Percentiles rank a stretch among this genome's conserved stretches.
Evolutionary conservation across 2,888 invertebrate genomes (phyloP).

Genomic region (Azorinus chamasolen): DNA sequence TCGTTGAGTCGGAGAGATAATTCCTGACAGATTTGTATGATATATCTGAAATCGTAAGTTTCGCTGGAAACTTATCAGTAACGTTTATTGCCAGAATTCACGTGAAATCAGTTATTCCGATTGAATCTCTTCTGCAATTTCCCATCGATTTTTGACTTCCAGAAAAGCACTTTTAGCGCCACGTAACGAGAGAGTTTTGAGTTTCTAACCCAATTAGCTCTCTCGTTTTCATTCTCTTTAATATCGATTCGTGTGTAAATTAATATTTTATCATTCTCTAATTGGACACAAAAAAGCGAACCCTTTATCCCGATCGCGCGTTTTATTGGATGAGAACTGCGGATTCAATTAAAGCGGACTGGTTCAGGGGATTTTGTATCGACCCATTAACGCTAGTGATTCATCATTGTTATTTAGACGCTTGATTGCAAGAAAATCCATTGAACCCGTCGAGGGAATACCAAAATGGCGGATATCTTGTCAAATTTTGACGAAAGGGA

Average conservation of each 20-base stretch:
- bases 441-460: slow-evolving; percentile 58
- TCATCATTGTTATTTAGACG: slow-evolving; percentile 52
- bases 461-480: slow-evolving; percentile 58
- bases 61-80: too few relatives aligned
- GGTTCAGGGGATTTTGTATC: slow-evolving; percentile 56
- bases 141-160: too few relatives aligned
- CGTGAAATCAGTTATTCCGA: too few relatives aligned
- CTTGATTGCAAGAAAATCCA: slow-evolving; percentile 57
- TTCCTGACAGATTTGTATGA: too few relatives aligned
- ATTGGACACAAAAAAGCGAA: slow-evolving; percentile 54
- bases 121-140: too few relatives aligned
- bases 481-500: slow-evolving; percentile 45
- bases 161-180: too few relatives aligned
- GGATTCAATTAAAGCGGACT: slow-evolving; percentile 57
- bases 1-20: too few relatives aligned
- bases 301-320: slow-evolving; percentile 20
- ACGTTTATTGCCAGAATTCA: too few relatives aligned
- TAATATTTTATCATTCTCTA: slow-evolving; percentile 67
- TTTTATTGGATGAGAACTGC: slow-evolving; percentile 56
- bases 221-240: slow-evolving; percentile 20
- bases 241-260: slow-evolving; percentile 50
- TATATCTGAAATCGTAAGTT: too few relatives aligned
- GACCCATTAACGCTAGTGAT: slow-evolving; percentile 61
- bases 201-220: too few relatives aligned
- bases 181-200: too few relatives aligned